phyloP scores from a whole-genome alignment of 2,797 vertebrate genomes.

The Thaleichthys pacificus region DNA sequence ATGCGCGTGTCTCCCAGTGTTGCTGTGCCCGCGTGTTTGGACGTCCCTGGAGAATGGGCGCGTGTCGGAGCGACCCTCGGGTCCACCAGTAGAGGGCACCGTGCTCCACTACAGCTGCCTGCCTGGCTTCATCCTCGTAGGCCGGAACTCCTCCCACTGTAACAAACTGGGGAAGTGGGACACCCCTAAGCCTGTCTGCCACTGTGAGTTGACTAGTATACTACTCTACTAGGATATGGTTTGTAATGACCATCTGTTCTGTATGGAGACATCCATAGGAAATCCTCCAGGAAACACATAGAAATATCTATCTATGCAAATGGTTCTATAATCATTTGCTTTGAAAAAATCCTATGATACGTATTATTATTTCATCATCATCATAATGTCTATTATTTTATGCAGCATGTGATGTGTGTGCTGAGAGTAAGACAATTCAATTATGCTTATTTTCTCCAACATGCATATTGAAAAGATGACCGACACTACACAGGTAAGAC shows the following conservation, averaged over 20 bases:
- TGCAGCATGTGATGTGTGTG: background rate
- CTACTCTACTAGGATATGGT: no score
- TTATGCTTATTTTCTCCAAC: background rate
- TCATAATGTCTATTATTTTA: no score
- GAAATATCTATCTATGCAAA: no score
- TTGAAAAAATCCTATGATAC: no score
- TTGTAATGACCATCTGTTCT: no score
- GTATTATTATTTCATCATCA: no score
- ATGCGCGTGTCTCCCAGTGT: conserved; percentile 62
- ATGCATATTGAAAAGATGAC: conserved; percentile 58
- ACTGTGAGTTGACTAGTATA: conserved; percentile 73
- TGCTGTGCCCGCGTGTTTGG: conserved; percentile 80
- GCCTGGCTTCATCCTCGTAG: conserved; percentile 80
- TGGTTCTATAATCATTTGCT: no score
- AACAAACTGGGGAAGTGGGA: conserved; percentile 86
- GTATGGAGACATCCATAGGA: no score
- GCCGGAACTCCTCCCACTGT: conserved; percentile 78
- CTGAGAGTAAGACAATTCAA: background rate
- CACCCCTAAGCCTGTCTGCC: conserved; percentile 82
- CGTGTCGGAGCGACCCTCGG: conserved; percentile 66
- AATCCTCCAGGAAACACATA: no score
- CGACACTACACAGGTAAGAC: conserved; percentile 71
- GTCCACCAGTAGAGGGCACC: conserved; percentile 81
- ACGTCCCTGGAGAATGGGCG: conserved; percentile 84
- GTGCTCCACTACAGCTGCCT: conserved; percentile 81